Evolutionary conservation across 2,797 vertebrate species (phyloP).

Genomic region (Sibirionetta formosa): DNA sequence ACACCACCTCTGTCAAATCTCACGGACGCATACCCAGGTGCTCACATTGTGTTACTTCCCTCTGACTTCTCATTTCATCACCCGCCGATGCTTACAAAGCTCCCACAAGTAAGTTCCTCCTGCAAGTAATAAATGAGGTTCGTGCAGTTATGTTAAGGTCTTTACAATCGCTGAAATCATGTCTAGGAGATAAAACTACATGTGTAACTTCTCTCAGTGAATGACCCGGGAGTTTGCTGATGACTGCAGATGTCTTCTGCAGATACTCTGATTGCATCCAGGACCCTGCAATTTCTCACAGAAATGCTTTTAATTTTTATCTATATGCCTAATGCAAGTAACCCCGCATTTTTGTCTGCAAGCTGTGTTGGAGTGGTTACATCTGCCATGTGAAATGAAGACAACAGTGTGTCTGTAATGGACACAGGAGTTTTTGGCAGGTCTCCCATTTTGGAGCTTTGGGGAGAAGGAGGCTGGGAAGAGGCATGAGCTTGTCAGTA

Average conservation of each 20-base stretch:
- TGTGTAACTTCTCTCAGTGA: background rate
- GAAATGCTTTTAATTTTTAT: background rate
- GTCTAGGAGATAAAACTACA: background rate
- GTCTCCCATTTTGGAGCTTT: background rate
- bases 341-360: fast-evolving
- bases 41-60: background rate
- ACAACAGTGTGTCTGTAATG: background rate
- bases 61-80: background rate
- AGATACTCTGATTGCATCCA: background rate
- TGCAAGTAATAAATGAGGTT: background rate
- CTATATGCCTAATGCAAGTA: fast-evolving
- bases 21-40: fast-evolving
- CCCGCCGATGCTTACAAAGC: fast-evolving
- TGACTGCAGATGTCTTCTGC: background rate
- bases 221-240: background rate
- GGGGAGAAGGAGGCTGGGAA: background rate
- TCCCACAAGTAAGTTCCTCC: background rate
- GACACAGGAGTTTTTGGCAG: background rate
- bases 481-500: background rate
- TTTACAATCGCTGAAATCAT: background rate
- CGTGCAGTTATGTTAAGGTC: background rate
- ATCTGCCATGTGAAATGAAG: background rate
- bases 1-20: background rate
- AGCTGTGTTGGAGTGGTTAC: background rate
- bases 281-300: background rate